Base-by-base conservation (phyloP, 2,888 invertebrate genomes). In the Leptinotarsa tumamoca region DNA sequence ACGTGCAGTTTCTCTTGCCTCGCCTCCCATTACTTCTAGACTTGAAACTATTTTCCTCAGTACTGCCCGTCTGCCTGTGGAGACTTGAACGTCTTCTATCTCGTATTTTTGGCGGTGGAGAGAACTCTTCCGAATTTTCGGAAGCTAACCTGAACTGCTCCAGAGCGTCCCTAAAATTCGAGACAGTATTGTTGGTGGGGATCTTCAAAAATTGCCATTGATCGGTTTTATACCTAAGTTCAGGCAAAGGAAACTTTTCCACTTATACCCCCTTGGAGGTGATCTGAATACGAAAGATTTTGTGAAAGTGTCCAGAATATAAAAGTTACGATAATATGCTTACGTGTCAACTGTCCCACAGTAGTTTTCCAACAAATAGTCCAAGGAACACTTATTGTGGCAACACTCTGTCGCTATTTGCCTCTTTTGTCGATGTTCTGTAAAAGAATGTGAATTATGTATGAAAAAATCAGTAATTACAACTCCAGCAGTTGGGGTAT, bases 321-420 rank as follows among this genome's bases (percentile, higher is more conserved):
- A 23, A 5, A 61, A 61, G 23, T 23, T 61, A 43, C 15, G 33
- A 27, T 21, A 15, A 14, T 49, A 33, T 56, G 54, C 72, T 77
- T 73, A 79, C 79, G 56, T 77, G 71, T 74, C 72, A 7, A 76
- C 61, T 23, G 68, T 74, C 43, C 75, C 17, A 27, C 79, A 79
- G 17, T 79, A 79, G 51, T 77, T 77, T 4, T 71, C 72, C 27
- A 77, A 52, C 49, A 79, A 72, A 63, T 79, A 74, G n/a, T 72
- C 58, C 23, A 77, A 52, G 15, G 79, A 77, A 33, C 79, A 79
- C 50, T 75, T 74, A 15, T 76, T 77, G 63, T 72, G 51, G 54
- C 79, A 79, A 50, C 79, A 79, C 43, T 79, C 79, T 4, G 67
- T 68, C 5, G 75, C 71, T 4, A 79, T 72, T 68, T 79, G 79